A percentile compares a stretch with the other conserved stretches of the same genome.
Evolutionary conservation across 2,888 invertebrate genomes (phyloP).

Genomic region (Lasius fuliginosus): DNA sequence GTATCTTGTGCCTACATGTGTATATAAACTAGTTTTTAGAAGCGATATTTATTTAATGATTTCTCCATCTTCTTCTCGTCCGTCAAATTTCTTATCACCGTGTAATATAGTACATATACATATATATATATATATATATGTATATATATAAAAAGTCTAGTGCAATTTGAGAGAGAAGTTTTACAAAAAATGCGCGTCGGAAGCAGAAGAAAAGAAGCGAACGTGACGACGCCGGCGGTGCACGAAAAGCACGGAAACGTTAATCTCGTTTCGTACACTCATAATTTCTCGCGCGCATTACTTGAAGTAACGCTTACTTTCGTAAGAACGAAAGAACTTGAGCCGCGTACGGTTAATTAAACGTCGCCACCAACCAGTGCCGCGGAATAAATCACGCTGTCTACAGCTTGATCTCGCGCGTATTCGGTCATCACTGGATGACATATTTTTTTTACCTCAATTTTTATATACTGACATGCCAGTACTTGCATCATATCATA

Average conservation of each 20-base stretch:
- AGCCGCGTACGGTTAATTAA: slow-evolving; percentile 62
- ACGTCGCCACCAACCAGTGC: slow-evolving; percentile 52
- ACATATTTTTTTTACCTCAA: not conserved
- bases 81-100: slow-evolving; percentile 8
- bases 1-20: not conserved
- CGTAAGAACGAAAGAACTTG: slow-evolving; percentile 57
- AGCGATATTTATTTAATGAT: not conserved
- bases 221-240: slow-evolving; percentile 19
- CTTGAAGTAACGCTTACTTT: slow-evolving; percentile 60
- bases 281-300: slow-evolving; percentile 62
- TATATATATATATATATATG: not conserved
- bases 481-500: not conserved
- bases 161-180: slow-evolving; percentile 43
- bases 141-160: not conserved
- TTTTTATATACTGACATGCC: not conserved
- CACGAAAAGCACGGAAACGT: slow-evolving; percentile 53
- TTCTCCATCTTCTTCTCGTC: not conserved
- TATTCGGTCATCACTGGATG: slow-evolving; percentile 23
- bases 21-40: not conserved
- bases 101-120: not conserved
- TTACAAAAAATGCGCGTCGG: slow-evolving; percentile 31
- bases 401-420: not conserved
- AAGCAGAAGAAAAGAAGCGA: slow-evolving; percentile 34
- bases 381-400: slow-evolving; percentile 45
- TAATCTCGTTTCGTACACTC: slow-evolving; percentile 63